Evolutionary conservation across 2,888 invertebrate species (phyloP).

Genomic region (Himalopsyche japonica): DNA sequence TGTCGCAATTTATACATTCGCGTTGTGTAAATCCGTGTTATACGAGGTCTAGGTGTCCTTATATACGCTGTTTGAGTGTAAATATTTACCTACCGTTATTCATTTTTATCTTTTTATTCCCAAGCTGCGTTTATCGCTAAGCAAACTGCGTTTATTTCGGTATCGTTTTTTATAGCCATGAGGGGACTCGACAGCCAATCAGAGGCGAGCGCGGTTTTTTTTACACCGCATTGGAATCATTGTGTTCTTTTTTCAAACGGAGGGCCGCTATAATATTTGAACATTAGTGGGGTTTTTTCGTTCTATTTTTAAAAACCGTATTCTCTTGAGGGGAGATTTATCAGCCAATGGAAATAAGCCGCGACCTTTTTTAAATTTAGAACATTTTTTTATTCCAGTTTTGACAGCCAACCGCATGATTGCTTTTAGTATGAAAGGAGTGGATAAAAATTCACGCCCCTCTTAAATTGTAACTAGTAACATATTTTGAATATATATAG

Average conservation of each 20-base stretch:
- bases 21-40: too few relatives aligned
- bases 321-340: slow-evolving; percentile 6
- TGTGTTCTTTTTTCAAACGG: neutral
- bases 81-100: too few relatives aligned
- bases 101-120: too few relatives aligned
- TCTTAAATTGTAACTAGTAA: too few relatives aligned
- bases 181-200: neutral
- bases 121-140: too few relatives aligned
- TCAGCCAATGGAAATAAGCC: slow-evolving; percentile 3
- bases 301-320: slow-evolving; percentile 2
- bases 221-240: neutral
- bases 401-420: slow-evolving; percentile 18
- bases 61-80: too few relatives aligned
- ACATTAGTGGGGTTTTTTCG: neutral
- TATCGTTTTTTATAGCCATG: neutral
- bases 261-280: neutral
- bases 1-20: too few relatives aligned
- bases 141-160: too few relatives aligned
- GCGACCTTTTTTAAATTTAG: slow-evolving; percentile 23
- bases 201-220: neutral
- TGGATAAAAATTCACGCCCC: too few relatives aligned
- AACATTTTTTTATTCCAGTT: slow-evolving; percentile 35
- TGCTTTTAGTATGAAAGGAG: neutral
- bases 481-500: too few relatives aligned
- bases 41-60: too few relatives aligned